Base-by-base conservation (phyloP, 2,888 invertebrate genomes). In the Pimpla rufipes region DNA sequence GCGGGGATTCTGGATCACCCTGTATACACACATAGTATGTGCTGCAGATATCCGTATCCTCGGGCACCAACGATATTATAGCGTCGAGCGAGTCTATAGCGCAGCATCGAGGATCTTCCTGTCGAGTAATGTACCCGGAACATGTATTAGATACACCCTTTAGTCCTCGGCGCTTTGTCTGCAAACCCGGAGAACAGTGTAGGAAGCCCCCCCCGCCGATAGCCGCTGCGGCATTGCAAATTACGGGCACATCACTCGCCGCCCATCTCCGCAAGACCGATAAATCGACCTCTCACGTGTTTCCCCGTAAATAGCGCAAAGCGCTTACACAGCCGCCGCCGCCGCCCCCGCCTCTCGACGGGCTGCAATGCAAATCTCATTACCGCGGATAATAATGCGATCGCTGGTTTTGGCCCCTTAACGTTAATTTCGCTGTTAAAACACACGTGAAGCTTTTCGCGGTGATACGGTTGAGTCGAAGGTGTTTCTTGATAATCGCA, bases 151-250 rank as follows among this genome's bases (percentile, higher is more conserved):
- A 77, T 76, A 45, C 40, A 52, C 57, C 68, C 74, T 79, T 75
- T 21, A 47, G 16, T 40, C 64, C 52, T 18, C 23, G 21, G 4
- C 52, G 29, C 50, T 67, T 13, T 45, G 18, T 45, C 66, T 66
- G 52, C 7, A 23, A 55, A 11, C 67, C 47, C 42, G 73, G 45
- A 71, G 75, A 45, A 75, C 71, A 71, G 66, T 67, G 62, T 55
- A 79, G 71, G 75, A n/a, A 81, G 85, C 83, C 76, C 70, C n/a
- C n/a, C n/a, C n/a, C n/a, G n/a, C n/a, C 77, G 83, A 70, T 83
- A 71, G 77, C 80, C 78, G 78, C 75, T 84, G 85, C 76, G 86
- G 86, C 75, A 80, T 81, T 81, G 67, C 55, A 67, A 85, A 86
- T 86, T 85, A 84, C 70, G 76, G 75, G 67, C 81, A 73, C 71